Percentiles rank a stretch among this genome's conserved stretches.
Evolutionary conservation across 2,113 vertebrate genomes (phyloP).

Genomic region (Acanthisitta chloris): DNA sequence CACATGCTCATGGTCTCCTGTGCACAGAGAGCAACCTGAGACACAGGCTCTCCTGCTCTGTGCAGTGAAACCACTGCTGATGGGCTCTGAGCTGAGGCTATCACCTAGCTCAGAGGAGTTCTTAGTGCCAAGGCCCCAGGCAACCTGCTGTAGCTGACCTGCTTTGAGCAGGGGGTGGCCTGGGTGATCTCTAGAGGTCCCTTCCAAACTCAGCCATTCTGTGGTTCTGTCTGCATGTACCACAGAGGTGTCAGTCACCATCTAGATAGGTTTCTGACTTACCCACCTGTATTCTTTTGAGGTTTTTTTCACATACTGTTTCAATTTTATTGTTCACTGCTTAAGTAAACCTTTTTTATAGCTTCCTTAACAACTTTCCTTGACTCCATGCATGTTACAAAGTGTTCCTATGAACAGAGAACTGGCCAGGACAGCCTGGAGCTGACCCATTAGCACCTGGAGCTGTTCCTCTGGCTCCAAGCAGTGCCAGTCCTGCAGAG

Average conservation of each 20-base stretch:
- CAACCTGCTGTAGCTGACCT: background rate
- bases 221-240: background rate
- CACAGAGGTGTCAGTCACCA: background rate
- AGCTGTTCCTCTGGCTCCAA: background rate
- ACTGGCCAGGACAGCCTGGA: background rate
- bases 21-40: background rate
- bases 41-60: background rate
- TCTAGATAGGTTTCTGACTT: background rate
- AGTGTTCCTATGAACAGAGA: background rate
- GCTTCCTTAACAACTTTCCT: background rate
- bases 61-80: background rate
- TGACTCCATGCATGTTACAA: background rate
- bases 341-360: background rate
- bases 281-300: background rate
- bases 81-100: background rate
- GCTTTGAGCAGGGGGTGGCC: background rate
- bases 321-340: background rate
- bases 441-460: background rate
- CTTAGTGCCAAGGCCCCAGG: background rate
- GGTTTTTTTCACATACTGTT: background rate
- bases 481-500: background rate
- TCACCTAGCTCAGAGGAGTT: background rate
- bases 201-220: background rate
- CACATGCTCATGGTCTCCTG: background rate
- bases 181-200: accelerated